phyloP scores from a whole-genome alignment of 2,888 invertebrate species.

The Lacanobia oleracea region DNA sequence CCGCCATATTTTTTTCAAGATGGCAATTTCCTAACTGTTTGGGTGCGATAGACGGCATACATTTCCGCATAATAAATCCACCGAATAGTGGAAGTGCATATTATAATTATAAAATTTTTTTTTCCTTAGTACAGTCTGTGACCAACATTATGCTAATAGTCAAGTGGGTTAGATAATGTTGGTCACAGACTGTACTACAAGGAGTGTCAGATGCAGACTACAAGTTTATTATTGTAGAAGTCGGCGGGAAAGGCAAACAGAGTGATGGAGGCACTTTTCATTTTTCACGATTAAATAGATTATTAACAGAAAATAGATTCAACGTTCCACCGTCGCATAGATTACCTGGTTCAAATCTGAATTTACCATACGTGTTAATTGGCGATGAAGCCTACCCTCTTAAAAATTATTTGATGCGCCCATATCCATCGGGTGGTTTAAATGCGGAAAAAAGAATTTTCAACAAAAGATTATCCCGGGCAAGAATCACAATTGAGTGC shows the following conservation, averaged over 20 bases:
- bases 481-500: slow-evolving; percentile 36
- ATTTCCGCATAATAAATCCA: slow-evolving; percentile 2
- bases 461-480: slow-evolving; percentile 8
- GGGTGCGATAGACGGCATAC: slow-evolving; percentile 1
- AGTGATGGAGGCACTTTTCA: slow-evolving; percentile 25
- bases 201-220: slow-evolving; percentile 23
- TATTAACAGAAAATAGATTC: slow-evolving; percentile 5
- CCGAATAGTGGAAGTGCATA: slow-evolving; percentile 2
- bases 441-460: neutral
- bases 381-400: slow-evolving; percentile 7
- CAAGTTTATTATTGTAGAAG: slow-evolving; percentile 22
- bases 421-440: neutral
- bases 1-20: neutral
- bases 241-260: slow-evolving; percentile 20
- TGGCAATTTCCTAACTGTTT: slow-evolving; percentile 1
- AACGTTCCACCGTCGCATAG: neutral
- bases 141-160: too few species aligned
- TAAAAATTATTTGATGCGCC: neutral
- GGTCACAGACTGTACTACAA: too few species aligned
- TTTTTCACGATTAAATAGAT: slow-evolving; percentile 10
- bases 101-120: neutral
- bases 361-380: neutral
- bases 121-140: slow-evolving; percentile 23
- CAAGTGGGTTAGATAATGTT: too few species aligned
- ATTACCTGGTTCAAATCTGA: slow-evolving; percentile 3